These are phyloP conservation scores for Lucilia sericata DNA, from an alignment of 1,140 invertebrate species.

Conservation along the genomic window DNA sequence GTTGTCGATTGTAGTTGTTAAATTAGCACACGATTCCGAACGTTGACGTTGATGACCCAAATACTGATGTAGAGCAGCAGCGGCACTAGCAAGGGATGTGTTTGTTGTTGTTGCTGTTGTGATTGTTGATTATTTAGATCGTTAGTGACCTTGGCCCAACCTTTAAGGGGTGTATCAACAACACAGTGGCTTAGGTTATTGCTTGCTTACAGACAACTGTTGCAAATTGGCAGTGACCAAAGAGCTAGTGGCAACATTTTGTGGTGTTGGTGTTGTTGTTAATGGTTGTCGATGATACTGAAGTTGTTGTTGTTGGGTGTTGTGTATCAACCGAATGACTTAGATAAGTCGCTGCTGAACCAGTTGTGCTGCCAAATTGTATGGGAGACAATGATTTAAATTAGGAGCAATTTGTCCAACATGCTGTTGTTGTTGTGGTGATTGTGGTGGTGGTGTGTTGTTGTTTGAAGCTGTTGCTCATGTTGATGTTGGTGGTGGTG, in stretches of 20 bases:
- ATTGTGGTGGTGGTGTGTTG: slow-evolving; percentile 49
- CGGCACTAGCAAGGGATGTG: slow-evolving; percentile 52
- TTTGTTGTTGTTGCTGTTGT: slow-evolving; percentile 48
- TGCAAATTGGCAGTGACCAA: slow-evolving; percentile 62
- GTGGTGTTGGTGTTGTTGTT: slow-evolving; percentile 38
- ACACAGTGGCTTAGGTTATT: slow-evolving; percentile 48
- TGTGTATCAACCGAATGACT: slow-evolving; percentile 7
- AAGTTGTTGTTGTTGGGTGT: slow-evolving; percentile 11
- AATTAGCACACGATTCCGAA: slow-evolving; percentile 49
- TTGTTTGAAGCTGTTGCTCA: slow-evolving; percentile 54
- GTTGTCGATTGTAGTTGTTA: slow-evolving; percentile 30
- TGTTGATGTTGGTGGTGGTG: slow-evolving; percentile 54
- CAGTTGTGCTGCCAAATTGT: slow-evolving; percentile 49
- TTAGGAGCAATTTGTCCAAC: slow-evolving; percentile 56
- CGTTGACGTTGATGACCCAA: slow-evolving; percentile 54
- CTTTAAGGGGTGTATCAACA: slow-evolving; percentile 27
- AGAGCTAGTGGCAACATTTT: slow-evolving; percentile 51
- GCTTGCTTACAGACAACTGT: slow-evolving; percentile 61
- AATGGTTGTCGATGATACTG: background rate
- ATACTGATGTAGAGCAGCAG: slow-evolving; percentile 52
- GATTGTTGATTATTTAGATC: background rate
- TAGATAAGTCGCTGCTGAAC: slow-evolving; percentile 34
- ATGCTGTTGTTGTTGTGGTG: slow-evolving; percentile 58
- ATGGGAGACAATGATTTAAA: slow-evolving; percentile 59
- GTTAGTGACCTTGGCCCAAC: background rate